Evolutionary conservation across 2,888 invertebrate species (phyloP).

Genomic region (Lasioglossum lativentre): DNA sequence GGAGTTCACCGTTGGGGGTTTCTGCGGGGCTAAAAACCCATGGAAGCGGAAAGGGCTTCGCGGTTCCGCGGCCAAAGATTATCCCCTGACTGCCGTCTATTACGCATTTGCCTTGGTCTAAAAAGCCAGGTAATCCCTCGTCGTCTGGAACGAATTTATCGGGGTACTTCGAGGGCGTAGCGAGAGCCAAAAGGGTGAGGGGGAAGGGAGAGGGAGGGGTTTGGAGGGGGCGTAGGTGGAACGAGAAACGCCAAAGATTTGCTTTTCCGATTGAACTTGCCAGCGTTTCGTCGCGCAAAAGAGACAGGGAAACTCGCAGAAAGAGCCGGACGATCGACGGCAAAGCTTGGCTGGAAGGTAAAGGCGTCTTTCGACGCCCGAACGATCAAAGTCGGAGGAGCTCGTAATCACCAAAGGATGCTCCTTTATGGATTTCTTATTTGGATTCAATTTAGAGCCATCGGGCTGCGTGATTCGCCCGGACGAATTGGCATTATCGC

Average conservation of each 20-base stretch:
- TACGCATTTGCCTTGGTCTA: slow-evolving; percentile 65
- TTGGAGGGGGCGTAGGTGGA: slow-evolving; percentile 25
- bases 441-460: slow-evolving; percentile 82
- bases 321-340: slow-evolving; percentile 49
- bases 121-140: slow-evolving; percentile 74
- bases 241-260: slow-evolving; percentile 79
- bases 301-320: slow-evolving; percentile 41
- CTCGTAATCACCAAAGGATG: slow-evolving; percentile 81
- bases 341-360: slow-evolving; percentile 52
- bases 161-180: slow-evolving; percentile 62
- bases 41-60: slow-evolving; percentile 65
- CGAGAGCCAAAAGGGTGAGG: neutral
- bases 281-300: slow-evolving; percentile 59
- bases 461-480: slow-evolving; percentile 77
- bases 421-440: slow-evolving; percentile 83
- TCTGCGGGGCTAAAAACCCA: slow-evolving; percentile 50
- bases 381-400: slow-evolving; percentile 81
- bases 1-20: slow-evolving; percentile 27
- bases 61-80: slow-evolving; percentile 72
- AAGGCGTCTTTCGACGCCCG: slow-evolving; percentile 81
- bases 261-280: slow-evolving; percentile 83
- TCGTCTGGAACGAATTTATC: slow-evolving; percentile 76
- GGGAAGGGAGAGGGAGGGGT: neutral
- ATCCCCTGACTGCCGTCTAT: slow-evolving; percentile 65
- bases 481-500: slow-evolving; percentile 63